Conservation (phyloP, 2,113 vertebrate species). For the Neolamprologus falcicula region DNA sequence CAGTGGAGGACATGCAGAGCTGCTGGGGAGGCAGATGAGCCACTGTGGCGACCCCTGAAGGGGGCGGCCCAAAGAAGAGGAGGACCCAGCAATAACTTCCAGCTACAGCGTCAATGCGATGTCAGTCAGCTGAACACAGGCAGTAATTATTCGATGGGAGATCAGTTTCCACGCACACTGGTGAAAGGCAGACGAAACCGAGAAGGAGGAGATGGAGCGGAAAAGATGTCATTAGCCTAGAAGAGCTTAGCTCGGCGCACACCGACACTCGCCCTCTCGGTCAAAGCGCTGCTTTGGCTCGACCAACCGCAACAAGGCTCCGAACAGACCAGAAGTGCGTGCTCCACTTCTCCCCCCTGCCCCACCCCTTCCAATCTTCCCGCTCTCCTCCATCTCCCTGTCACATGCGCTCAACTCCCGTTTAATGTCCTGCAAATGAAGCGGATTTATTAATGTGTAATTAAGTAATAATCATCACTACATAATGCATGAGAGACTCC, state of each 20-base stretch:
- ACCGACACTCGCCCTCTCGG: neutral
- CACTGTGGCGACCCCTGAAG: neutral
- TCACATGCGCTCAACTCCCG: constrained; percentile 69
- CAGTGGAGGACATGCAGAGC: accelerated
- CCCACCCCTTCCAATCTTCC: neutral
- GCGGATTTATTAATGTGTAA: constrained; percentile 81
- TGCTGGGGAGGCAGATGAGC: neutral
- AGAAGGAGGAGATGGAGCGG: constrained; percentile 8
- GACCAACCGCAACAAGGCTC: constrained; percentile 45
- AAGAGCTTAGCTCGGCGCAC: constrained; percentile 6
- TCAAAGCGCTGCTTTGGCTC: constrained; percentile 50
- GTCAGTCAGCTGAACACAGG: neutral
- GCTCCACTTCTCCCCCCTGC: neutral
- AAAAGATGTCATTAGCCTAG: constrained; percentile 47
- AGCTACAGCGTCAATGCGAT: neutral
- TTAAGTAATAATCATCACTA: constrained; percentile 82
- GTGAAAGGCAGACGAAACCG: neutral
- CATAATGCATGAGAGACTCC: constrained; percentile 78
- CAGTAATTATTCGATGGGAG: neutral
- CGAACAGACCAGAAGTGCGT: constrained; percentile 54
- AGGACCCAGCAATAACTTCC: neutral
- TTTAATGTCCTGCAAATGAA: constrained; percentile 81
- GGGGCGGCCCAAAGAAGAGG: neutral
- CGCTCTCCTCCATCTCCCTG: constrained; percentile 47
- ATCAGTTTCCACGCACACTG: neutral